Base-by-base conservation (phyloP, 2,113 vertebrate species). In the Myotis lucifugus region DNA sequence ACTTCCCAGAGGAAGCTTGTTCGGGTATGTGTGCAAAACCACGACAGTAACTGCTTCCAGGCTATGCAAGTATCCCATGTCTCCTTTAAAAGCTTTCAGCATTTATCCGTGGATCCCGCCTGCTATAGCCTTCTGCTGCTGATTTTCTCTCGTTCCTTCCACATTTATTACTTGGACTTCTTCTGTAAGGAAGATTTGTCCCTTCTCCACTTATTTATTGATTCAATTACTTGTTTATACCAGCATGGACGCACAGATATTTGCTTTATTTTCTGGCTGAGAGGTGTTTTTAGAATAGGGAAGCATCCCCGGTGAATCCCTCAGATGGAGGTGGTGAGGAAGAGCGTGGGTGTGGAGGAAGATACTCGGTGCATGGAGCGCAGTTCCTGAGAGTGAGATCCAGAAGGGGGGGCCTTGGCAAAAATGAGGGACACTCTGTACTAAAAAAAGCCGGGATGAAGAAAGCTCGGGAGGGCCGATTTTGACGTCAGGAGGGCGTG, bases 231-330 rank as follows among this genome's bases (percentile, higher is more conserved):
- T 91, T 76, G 29, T 79, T 91, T 89, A 25, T 66, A 40, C 93
- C 50, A 40, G 21, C 72, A 40, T 32, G 40, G 37, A 13, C 29
- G 95, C 90, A 48, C 8, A 6, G 52, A 8, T 76, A 56, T 67
- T 81, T 89, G 27, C 91, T 66, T 88, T 40, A 42, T 91, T 86
- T 25, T 81, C 66, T 85, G 85, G 59, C 14, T 66, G 29, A 90
- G 93, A 52, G 34, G 11, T 29, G 76, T 34, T 50, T 87, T 76
- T 86, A 23, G 82, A 46, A 46, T 6, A 48, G 83, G 56, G 50
- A 42, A 88, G 48, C 14, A 50, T 37, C 54, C 40, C 66, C 23
- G 42, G 8, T 27, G 70, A 76, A 8, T 50, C 17, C 9, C 9
- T 11, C 37, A 13, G 56, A 40, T 15, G 18, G n/a, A 34, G n/a